Evolutionary conservation across 2,888 invertebrate species (phyloP).

Genomic region (Protophormia terraenovae): DNA sequence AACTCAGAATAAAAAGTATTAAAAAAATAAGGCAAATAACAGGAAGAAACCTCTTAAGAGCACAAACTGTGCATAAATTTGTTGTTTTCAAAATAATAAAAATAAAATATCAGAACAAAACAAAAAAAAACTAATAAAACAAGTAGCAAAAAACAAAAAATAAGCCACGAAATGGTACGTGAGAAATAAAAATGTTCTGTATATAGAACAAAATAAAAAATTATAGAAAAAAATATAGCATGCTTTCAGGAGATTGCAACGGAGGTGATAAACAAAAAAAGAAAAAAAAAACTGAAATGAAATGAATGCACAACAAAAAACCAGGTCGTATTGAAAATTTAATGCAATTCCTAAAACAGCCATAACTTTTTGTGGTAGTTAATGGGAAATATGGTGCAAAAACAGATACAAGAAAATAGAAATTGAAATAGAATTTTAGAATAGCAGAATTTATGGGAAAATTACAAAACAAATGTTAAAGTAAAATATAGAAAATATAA

Average conservation of each 20-base stretch:
- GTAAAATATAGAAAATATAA: background rate
- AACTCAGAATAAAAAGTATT: conserved; percentile 12
- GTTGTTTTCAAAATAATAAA: conserved; percentile 37
- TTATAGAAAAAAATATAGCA: conserved; percentile 13
- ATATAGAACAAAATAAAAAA: background rate
- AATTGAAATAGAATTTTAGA: conserved; percentile 17
- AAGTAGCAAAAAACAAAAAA: conserved; percentile 28
- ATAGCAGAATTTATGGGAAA: conserved; percentile 18
- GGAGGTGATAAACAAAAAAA: conserved; percentile 42
- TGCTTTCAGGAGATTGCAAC: conserved; percentile 44
- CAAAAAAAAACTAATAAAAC: background rate
- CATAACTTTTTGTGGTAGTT: conserved; percentile 51
- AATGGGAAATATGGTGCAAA: conserved; percentile 19
- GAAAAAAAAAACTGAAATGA: background rate
- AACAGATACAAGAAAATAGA: background rate
- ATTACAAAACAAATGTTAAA: background rate
- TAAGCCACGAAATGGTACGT: conserved; percentile 44
- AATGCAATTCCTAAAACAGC: conserved; percentile 61
- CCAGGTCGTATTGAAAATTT: conserved; percentile 62
- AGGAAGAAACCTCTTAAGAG: conserved; percentile 63
- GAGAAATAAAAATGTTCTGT: conserved; percentile 33
- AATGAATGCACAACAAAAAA: background rate
- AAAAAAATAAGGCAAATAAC: conserved; percentile 36
- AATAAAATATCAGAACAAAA: conserved; percentile 34
- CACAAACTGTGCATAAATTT: conserved; percentile 60